Conservation (phyloP, 2,888 invertebrate species). For the Strigamia transsilvanica region DNA sequence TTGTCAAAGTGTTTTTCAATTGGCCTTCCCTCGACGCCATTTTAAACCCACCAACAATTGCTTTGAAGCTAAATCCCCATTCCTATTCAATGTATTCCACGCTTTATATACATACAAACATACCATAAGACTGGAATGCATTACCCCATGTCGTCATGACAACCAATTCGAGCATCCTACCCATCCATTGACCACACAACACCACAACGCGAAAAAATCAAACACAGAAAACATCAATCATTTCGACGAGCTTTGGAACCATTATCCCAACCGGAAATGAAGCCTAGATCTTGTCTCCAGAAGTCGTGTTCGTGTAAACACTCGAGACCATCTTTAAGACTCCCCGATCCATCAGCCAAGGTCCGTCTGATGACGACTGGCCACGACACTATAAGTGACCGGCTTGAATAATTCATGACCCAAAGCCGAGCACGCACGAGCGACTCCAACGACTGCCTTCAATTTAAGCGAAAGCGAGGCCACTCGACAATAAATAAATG, state of each 20-base stretch:
- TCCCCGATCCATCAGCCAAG: background rate
- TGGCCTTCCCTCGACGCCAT: background rate
- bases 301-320: slow-evolving; percentile 17
- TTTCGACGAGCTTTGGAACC: background rate
- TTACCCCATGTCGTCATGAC: background rate
- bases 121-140: background rate
- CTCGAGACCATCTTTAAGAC: background rate
- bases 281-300: background rate
- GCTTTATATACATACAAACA: background rate
- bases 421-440: background rate
- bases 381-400: slow-evolving; percentile 25
- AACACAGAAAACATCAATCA: background rate
- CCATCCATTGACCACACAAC: background rate
- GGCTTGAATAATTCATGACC: slow-evolving; percentile 16
- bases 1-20: background rate
- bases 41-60: background rate
- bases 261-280: slow-evolving; percentile 22
- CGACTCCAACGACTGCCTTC: background rate
- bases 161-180: background rate
- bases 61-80: background rate
- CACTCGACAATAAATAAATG: slow-evolving; percentile 14
- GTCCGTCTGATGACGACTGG: background rate
- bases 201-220: background rate
- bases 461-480: background rate
- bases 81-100: background rate